Evolutionary conservation across 2,888 invertebrate species (phyloP).

Genomic region (Drosophila mimica): DNA sequence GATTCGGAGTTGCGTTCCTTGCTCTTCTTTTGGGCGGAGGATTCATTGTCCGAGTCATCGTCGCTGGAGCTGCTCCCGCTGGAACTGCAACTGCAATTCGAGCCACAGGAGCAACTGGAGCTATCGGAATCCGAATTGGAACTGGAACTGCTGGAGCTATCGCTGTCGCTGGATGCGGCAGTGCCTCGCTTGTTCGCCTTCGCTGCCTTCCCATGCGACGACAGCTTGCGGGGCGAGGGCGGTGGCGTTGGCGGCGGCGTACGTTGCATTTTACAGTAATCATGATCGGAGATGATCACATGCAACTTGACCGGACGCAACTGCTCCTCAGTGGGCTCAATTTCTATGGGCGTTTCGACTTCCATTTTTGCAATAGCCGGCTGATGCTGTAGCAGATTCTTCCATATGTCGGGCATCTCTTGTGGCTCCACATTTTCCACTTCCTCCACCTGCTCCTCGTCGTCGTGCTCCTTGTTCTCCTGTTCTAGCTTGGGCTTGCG

Average conservation of each 20-base stretch:
- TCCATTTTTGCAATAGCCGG: conserved; percentile 15
- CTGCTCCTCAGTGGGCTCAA: conserved; percentile 42
- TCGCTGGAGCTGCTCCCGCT: conserved; percentile 87
- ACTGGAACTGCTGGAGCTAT: conserved; percentile 89
- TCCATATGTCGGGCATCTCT: conserved; percentile 80
- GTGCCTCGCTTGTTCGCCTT: conserved; percentile 32
- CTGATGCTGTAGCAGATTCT: conserved; percentile 81
- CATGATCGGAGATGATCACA: conserved; percentile 90
- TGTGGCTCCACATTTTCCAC: conserved; percentile 25
- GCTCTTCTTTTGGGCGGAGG: conserved; percentile 83
- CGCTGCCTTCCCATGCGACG: conserved; percentile 13
- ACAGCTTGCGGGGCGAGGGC: conserved; percentile 42
- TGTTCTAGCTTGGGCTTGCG: conserved; percentile 14
- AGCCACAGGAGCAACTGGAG: conserved; percentile 92
- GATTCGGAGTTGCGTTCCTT: conserved; percentile 26
- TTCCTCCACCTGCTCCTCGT: conserved; percentile 5
- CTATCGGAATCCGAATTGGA: conserved; percentile 91
- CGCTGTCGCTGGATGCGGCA: conserved; percentile 85
- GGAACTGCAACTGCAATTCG: conserved; percentile 93
- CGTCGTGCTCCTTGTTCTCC: conserved; percentile 24
- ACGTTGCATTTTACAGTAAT: conserved; percentile 88
- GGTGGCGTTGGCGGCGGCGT: conserved; percentile 51
- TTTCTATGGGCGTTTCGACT: conserved; percentile 25
- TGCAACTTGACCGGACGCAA: conserved; percentile 85
- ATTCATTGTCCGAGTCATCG: conserved; percentile 87